A percentile compares a stretch with the other conserved stretches of the same genome.
Evolutionary conservation across 2,113 vertebrate genomes (phyloP).

Genomic region (Scatophagus argus): DNA sequence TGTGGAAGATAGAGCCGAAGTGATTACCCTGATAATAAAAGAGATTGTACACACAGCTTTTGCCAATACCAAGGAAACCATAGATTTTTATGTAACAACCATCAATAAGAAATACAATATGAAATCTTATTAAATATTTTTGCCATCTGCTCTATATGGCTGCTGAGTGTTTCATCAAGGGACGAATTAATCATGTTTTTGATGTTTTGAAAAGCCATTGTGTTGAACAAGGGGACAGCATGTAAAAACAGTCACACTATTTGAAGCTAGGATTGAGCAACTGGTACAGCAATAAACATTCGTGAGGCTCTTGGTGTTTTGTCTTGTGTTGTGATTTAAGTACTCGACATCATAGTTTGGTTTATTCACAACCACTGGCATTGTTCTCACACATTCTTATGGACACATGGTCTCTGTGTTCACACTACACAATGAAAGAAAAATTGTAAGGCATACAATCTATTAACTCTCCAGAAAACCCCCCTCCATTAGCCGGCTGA

Average conservation of each 20-base stretch:
- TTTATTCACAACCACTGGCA: slow-evolving; percentile 37
- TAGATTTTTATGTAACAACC: slow-evolving; percentile 4
- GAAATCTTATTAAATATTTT: not conserved
- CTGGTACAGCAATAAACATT: not conserved
- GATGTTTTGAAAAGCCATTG: slow-evolving; percentile 43
- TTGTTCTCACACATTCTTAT: slow-evolving; percentile 13
- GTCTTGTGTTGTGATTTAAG: slow-evolving; percentile 25
- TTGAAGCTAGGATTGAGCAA: slow-evolving; percentile 40
- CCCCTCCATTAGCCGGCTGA: too few relatives aligned
- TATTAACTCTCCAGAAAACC: too few relatives aligned
- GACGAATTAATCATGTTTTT: slow-evolving; percentile 23
- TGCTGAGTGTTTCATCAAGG: not conserved
- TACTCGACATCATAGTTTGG: slow-evolving; percentile 8
- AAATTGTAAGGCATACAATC: not conserved
- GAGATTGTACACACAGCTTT: not conserved
- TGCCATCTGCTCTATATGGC: slow-evolving; percentile 1
- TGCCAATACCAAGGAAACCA: not conserved
- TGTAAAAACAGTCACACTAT: slow-evolving; percentile 19
- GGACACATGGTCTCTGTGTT: not conserved
- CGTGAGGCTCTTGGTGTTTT: slow-evolving; percentile 5
- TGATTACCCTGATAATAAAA: not conserved
- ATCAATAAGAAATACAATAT: not conserved
- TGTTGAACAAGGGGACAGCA: slow-evolving; percentile 33
- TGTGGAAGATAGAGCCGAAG: not conserved
- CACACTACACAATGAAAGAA: slow-evolving; percentile 4